Conservation (phyloP, 2,113 vertebrate species). For the Osmerus eperlanus region DNA sequence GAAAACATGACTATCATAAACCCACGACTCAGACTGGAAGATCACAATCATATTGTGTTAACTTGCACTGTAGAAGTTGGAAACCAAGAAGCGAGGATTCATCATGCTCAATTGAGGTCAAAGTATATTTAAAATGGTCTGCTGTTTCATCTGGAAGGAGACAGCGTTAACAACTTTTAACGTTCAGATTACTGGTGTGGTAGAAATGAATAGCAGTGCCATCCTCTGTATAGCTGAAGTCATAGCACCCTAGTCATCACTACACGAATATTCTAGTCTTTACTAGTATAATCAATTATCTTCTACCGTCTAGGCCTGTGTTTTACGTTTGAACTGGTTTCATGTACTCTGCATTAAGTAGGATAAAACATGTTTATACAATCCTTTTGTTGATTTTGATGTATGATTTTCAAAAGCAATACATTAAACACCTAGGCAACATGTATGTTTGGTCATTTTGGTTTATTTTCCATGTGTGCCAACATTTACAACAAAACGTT, state of each 20-base stretch:
- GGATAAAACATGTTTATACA: neutral
- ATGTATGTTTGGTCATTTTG: too few relatives aligned
- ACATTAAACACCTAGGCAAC: too few relatives aligned
- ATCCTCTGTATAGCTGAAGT: slow-evolving; percentile 38
- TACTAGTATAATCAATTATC: neutral
- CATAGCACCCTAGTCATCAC: neutral
- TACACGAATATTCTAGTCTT: slow-evolving; percentile 14
- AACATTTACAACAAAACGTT: neutral
- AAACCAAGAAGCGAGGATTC: too few relatives aligned
- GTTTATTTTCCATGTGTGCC: too few relatives aligned
- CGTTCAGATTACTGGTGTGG: slow-evolving; percentile 31
- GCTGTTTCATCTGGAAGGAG: slow-evolving; percentile 3
- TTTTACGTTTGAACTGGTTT: neutral
- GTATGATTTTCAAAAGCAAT: too few relatives aligned
- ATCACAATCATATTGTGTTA: too few relatives aligned
- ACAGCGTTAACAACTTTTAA: slow-evolving; percentile 23
- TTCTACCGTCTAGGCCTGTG: too few relatives aligned
- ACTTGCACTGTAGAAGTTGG: too few relatives aligned
- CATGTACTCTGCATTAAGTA: neutral
- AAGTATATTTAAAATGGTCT: neutral
- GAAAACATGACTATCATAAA: too few relatives aligned
- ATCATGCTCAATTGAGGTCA: too few relatives aligned
- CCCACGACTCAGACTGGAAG: too few relatives aligned
- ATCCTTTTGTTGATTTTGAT: neutral
- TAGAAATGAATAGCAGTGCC: slow-evolving; percentile 35